Percentiles rank a stretch among this genome's conserved stretches.
phyloP scores from a whole-genome alignment of 2,888 invertebrate genomes.

The Halictus quadricinctus region DNA sequence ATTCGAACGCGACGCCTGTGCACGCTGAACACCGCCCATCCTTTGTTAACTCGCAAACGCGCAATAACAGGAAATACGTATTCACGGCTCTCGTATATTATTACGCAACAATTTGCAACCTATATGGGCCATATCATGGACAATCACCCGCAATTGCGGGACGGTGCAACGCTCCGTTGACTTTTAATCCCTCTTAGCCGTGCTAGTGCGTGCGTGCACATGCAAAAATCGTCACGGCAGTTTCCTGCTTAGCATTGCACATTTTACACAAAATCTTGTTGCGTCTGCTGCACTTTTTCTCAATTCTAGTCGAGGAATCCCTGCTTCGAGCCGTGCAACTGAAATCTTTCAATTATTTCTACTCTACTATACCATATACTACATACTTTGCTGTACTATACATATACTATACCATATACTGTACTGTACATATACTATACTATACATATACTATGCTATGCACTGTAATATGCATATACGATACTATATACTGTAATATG shows the following conservation, averaged over 20 bases:
- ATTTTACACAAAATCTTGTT: neutral
- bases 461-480: no score
- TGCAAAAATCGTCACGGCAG: neutral
- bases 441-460: no score
- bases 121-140: conserved; percentile 32
- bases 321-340: neutral
- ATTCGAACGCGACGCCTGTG: conserved; percentile 11
- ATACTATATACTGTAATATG: neutral
- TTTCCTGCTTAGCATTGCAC: neutral
- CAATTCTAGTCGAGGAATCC: neutral
- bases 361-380: no score
- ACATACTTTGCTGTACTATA: neutral
- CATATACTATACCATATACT: no score
- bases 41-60: conserved; percentile 40
- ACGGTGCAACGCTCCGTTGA: conserved; percentile 23
- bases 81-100: conserved; percentile 47
- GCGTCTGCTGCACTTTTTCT: neutral
- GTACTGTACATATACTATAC: no score
- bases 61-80: conserved; percentile 46
- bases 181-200: conserved; percentile 30
- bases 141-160: conserved; percentile 32
- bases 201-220: no score
- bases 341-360: neutral
- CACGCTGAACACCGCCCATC: neutral
- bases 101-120: conserved; percentile 51